Evolutionary conservation across 2,888 invertebrate species (phyloP).

Genomic region (Meiosimyza decipiens): DNA sequence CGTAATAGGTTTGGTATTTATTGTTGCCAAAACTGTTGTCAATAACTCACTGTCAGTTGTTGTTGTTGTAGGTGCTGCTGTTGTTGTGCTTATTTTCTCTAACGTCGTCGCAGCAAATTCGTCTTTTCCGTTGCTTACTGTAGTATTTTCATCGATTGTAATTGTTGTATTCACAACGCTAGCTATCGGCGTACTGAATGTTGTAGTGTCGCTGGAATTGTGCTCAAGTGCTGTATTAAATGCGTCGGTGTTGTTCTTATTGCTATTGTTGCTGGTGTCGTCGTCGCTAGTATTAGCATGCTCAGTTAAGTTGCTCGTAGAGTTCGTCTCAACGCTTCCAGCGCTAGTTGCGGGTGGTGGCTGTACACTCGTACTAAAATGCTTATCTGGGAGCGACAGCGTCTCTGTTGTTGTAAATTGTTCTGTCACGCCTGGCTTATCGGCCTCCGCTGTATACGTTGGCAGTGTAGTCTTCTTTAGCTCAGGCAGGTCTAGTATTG

Average conservation of each 20-base stretch:
- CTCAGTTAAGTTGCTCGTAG: slow-evolving; percentile 1
- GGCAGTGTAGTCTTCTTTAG: slow-evolving; percentile 9
- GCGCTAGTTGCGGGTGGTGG: slow-evolving; percentile 33
- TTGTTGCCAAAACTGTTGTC: slow-evolving; percentile 44
- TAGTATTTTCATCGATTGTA: slow-evolving; percentile 7
- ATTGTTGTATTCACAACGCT: slow-evolving; percentile 50
- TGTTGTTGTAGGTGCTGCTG: slow-evolving; percentile 44
- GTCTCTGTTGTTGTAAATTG: slow-evolving; percentile 29
- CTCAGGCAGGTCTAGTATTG: slow-evolving; percentile 1
- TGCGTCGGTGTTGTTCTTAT: slow-evolving; percentile 25
- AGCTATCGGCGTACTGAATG: slow-evolving; percentile 56
- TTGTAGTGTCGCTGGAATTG: slow-evolving; percentile 48
- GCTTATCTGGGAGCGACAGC: slow-evolving; percentile 37
- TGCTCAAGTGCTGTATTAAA: slow-evolving; percentile 45
- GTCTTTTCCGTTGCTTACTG: not conserved
- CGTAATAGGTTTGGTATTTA: slow-evolving; percentile 35
- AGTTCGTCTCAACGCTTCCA: slow-evolving; percentile 30
- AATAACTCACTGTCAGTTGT: slow-evolving; percentile 46
- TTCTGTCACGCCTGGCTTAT: slow-evolving; percentile 15
- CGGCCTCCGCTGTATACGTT: not conserved
- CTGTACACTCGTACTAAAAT: slow-evolving; percentile 14
- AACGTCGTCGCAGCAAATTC: slow-evolving; percentile 30
- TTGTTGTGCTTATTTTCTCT: slow-evolving; percentile 42
- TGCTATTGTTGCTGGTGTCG: not conserved
- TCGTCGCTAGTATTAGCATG: slow-evolving; percentile 45